Base-by-base conservation (phyloP, 64 coral and sea anemone genomes). In the Porites australiensis region DNA sequence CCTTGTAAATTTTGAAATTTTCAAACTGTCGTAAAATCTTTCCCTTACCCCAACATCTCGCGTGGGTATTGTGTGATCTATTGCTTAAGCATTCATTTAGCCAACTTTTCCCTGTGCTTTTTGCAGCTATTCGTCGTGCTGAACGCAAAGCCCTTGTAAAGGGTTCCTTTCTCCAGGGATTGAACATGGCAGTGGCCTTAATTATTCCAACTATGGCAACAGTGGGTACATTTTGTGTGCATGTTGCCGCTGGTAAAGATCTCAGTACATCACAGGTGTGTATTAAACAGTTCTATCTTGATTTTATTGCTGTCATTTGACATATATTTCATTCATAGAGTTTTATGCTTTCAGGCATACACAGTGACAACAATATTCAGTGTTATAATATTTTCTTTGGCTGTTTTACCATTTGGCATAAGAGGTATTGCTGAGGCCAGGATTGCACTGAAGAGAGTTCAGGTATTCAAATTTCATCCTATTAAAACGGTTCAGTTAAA, bases 341-440 rank as follows among this genome's bases (percentile, higher is more conserved):
- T 49, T 13, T 55, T 88, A 72, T 81, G 12, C 4, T 44, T 83
- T 16, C 55, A 98, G 95, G 95, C 95, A 48, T 91, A 94, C 46
- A 98, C 95, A 19, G 87, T 98, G 51, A 90, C 91, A 12, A 74
- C 95, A 5, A 86, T 98, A 18, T 98, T 98, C 50, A 91, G 94
- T 70, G 88, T 90, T 18, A 27, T 98, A 61, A 60, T 94, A 0
- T 98, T 98, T 79, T 92, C 92, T 3, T 89, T 98, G 27, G 92
- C 92, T 3, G 82, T 98, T 18, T 58, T 98, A 10, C 95, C 95
- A 53, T 98, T 98, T 89, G 95, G 92, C 3, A 83, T 98, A 2
- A 90, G 88, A 47, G 79, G 69, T 18, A 8, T 98, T 5, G 92
- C 92, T 82, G 95, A 98, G 54, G 91, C 88, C 18, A 94, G 63